Evolutionary conservation across 1,140 invertebrate genomes (phyloP).

Genomic region (Drosophila orena): DNA sequence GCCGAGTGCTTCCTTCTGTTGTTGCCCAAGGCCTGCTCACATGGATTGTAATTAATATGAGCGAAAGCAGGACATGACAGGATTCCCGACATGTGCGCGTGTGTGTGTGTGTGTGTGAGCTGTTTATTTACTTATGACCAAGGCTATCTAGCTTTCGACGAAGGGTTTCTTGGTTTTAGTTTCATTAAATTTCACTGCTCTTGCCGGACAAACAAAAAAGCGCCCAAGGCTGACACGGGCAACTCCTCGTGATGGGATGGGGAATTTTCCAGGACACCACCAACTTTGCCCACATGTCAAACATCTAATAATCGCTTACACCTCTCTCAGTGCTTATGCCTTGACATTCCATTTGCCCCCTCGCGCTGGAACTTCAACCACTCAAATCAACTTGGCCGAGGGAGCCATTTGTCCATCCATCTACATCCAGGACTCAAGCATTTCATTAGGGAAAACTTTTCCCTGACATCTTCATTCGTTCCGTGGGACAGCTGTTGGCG

Average conservation of each 20-base stretch:
- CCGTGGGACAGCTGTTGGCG: slow-evolving; percentile 37
- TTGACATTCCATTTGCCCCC: slow-evolving; percentile 8
- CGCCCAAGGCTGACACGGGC: slow-evolving; percentile 19
- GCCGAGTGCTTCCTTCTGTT: slow-evolving; percentile 37
- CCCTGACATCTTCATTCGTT: slow-evolving; percentile 35
- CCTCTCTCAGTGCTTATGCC: slow-evolving; percentile 21
- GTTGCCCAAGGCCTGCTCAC: slow-evolving; percentile 62
- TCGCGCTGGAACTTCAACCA: slow-evolving; percentile 5
- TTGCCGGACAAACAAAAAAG: slow-evolving; percentile 51
- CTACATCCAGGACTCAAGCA: slow-evolving; percentile 23
- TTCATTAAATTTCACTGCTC: slow-evolving; percentile 66
- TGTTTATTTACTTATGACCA: slow-evolving; percentile 73
- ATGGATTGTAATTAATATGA: slow-evolving; percentile 79
- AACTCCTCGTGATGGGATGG: slow-evolving; percentile 2
- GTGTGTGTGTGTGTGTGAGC: slow-evolving; percentile 34
- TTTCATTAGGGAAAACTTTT: slow-evolving; percentile 48
- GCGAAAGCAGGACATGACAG: slow-evolving; percentile 41
- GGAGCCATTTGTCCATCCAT: slow-evolving; percentile 29
- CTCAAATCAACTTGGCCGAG: slow-evolving; percentile 28
- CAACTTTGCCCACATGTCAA: slow-evolving; percentile 32
- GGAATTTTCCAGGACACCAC: neutral
- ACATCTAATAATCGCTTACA: slow-evolving; percentile 42
- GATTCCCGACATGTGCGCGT: slow-evolving; percentile 10
- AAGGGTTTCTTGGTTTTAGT: slow-evolving; percentile 67
- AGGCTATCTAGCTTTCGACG: slow-evolving; percentile 31